phyloP scores from a whole-genome alignment of 2,888 invertebrate species.

The Lithophane semibrunnea region DNA sequence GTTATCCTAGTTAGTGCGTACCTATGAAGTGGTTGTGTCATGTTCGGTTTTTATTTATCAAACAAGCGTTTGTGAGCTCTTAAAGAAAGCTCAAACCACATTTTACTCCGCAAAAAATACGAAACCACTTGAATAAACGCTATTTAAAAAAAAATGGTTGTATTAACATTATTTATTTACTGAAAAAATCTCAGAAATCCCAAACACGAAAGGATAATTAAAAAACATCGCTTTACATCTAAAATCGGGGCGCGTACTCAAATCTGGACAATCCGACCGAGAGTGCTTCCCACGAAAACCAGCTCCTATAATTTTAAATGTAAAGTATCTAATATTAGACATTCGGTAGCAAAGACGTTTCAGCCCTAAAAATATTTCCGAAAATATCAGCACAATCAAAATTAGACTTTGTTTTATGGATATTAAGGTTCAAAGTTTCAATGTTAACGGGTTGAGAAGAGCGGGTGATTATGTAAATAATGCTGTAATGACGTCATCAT shows the following conservation, averaged over 20 bases:
- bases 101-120: not conserved
- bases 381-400: slow-evolving; percentile 50
- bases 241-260: slow-evolving; percentile 27
- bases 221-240: slow-evolving; percentile 29
- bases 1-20: too few relatives aligned
- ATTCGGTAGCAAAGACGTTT: slow-evolving; percentile 71
- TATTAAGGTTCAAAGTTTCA: slow-evolving; percentile 57
- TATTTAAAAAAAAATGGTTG: not conserved
- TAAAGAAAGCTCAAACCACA: not conserved
- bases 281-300: slow-evolving; percentile 62
- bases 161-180: not conserved
- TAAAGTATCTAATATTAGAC: slow-evolving; percentile 76
- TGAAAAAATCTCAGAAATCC: not conserved
- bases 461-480: slow-evolving; percentile 84
- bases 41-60: not conserved
- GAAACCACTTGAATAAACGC: too few relatives aligned
- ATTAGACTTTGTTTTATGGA: slow-evolving; percentile 55
- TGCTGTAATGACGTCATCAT: slow-evolving; percentile 83
- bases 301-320: slow-evolving; percentile 77
- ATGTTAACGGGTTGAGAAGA: slow-evolving; percentile 64
- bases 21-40: not conserved
- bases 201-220: slow-evolving; percentile 32
- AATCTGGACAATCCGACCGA: slow-evolving; percentile 58
- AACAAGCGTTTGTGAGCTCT: not conserved
- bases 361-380: slow-evolving; percentile 64